These are phyloP conservation scores for Polyommatus icarus DNA, from an alignment of 2,888 invertebrate species.

Conservation along the genomic window DNA sequence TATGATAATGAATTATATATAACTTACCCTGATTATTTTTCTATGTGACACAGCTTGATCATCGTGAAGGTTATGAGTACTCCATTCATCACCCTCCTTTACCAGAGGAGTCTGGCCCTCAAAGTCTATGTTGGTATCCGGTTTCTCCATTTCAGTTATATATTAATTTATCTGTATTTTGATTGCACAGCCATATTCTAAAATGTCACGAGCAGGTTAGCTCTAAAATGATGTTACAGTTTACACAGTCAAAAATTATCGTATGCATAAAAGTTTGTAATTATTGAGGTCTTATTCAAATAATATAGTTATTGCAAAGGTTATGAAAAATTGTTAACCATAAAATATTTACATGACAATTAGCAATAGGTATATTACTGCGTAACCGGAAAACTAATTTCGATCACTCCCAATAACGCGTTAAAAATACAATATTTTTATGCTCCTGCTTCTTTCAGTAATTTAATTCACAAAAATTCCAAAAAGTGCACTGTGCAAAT, in stretches of 20 bases:
- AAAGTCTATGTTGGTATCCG: conserved; percentile 21
- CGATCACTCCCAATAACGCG: not conserved
- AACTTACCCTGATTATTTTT: conserved; percentile 65
- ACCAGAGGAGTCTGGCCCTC: conserved; percentile 5
- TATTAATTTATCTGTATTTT: conserved; percentile 8
- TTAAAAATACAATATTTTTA: not conserved
- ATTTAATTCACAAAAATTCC: not conserved
- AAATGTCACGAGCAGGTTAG: not conserved
- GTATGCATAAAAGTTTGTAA: not conserved
- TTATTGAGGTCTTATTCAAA: not conserved
- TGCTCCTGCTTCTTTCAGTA: not conserved
- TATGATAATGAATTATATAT: not conserved
- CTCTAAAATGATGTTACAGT: not conserved
- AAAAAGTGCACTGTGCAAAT: not conserved
- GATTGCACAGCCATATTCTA: conserved; percentile 11
- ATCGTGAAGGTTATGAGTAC: not conserved
- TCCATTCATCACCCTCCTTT: conserved; percentile 10
- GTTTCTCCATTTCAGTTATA: conserved; percentile 18
- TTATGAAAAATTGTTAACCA: not conserved
- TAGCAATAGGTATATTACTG: not conserved
- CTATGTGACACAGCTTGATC: conserved; percentile 58
- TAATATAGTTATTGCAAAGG: not conserved
- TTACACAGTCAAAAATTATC: not conserved
- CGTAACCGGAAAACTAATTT: not conserved
- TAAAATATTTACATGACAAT: not conserved